Conservation (phyloP, 1,140 invertebrate species). For the Saxidomus purpurata region DNA sequence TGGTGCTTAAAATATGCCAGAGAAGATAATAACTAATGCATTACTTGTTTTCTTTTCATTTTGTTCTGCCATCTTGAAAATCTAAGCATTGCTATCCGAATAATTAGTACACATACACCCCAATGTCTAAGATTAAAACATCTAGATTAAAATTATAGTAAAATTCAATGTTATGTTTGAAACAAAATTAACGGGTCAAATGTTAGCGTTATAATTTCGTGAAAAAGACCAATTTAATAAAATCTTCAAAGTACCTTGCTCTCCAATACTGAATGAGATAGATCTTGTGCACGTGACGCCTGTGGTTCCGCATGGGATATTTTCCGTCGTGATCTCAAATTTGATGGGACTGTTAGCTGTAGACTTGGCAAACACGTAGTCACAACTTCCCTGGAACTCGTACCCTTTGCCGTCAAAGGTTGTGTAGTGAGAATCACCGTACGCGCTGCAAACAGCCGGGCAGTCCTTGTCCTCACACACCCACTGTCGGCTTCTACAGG, state of each 20-base stretch:
- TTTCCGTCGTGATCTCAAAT: constrained; percentile 87
- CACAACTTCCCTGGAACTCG: constrained; percentile 95
- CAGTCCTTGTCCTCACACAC: constrained; percentile 84
- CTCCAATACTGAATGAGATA: constrained; percentile 89
- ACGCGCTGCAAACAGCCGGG: constrained; percentile 88
- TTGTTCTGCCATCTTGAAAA: no score
- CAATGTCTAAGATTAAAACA: no score
- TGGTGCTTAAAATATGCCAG: no score
- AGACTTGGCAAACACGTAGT: constrained; percentile 93
- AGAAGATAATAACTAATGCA: no score
- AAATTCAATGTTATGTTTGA: no score
- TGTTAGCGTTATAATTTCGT: no score
- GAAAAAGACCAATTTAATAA: no score
- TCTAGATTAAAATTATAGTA: no score
- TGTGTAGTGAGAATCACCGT: constrained; percentile 91
- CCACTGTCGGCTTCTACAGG: constrained; percentile 80
- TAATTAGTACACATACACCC: no score
- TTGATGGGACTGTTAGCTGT: constrained; percentile 67
- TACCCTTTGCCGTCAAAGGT: constrained; percentile 94
- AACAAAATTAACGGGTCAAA: no score
- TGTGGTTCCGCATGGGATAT: constrained; percentile 94
- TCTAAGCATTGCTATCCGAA: no score
- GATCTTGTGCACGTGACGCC: constrained; percentile 96
- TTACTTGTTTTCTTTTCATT: no score
- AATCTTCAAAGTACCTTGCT: constrained; percentile 69